phyloP scores from a whole-genome alignment of 2,888 invertebrate species.

The Osmoderma eremita region DNA sequence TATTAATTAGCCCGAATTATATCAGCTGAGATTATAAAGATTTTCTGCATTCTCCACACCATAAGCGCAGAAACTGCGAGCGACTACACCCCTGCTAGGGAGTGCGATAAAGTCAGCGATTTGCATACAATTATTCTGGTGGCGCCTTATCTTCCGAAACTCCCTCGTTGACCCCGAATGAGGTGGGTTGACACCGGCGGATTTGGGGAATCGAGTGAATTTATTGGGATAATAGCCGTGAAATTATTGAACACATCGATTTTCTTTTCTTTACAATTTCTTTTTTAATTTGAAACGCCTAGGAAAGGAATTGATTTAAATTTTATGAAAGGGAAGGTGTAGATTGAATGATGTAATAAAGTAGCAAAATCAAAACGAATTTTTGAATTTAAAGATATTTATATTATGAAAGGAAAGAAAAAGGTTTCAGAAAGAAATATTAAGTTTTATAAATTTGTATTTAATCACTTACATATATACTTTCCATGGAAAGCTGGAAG shows the following conservation, averaged over 20 bases:
- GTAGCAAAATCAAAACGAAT: too few relatives aligned
- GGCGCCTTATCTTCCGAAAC: conserved; percentile 23
- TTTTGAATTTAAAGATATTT: too few relatives aligned
- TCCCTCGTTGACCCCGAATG: conserved; percentile 5
- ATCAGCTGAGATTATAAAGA: conserved; percentile 10
- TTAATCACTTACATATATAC: too few relatives aligned
- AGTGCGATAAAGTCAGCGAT: conserved; percentile 19
- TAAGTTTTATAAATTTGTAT: too few relatives aligned
- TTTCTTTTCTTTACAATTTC: background rate
- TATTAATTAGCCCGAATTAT: conserved; percentile 12
- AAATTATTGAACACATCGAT: conserved; percentile 11
- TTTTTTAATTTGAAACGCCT: background rate
- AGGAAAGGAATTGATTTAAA: too few relatives aligned
- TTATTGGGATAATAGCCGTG: conserved; percentile 26
- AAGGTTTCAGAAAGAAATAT: too few relatives aligned
- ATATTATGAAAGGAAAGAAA: too few relatives aligned
- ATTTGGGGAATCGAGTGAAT: conserved; percentile 22
- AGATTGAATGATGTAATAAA: too few relatives aligned
- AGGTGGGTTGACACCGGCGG: conserved; percentile 3
- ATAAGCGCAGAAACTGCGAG: background rate
- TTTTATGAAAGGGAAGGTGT: too few relatives aligned
- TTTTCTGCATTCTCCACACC: background rate
- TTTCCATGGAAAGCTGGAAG: too few relatives aligned
- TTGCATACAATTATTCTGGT: conserved; percentile 33
- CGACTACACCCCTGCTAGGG: background rate